phyloP scores from a whole-genome alignment of 2,888 invertebrate genomes.

The Chrysopilus asiliformis region DNA sequence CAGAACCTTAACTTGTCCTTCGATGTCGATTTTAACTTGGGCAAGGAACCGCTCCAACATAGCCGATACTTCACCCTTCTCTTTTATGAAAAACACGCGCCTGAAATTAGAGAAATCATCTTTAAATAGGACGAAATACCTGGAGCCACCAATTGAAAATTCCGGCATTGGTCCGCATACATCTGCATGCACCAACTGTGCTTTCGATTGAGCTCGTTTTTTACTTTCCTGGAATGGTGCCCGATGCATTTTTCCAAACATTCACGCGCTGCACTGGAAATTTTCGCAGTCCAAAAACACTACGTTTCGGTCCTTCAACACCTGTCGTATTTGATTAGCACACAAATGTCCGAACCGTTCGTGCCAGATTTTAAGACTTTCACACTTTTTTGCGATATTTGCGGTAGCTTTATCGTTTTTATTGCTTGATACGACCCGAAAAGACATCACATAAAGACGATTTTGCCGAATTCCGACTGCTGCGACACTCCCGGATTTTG shows the following conservation, averaged over 20 bases:
- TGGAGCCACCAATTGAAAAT: constrained; percentile 14
- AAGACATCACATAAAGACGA: neutral
- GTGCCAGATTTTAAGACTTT: neutral
- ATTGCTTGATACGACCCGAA: neutral
- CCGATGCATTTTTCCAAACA: constrained; percentile 16
- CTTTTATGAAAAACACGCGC: constrained; percentile 8
- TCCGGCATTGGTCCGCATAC: constrained; percentile 17
- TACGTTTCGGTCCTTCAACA: too few species aligned
- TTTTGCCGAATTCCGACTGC: constrained; percentile 3
- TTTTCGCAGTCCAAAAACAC: neutral
- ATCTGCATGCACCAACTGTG: constrained; percentile 18
- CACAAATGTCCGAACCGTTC: neutral
- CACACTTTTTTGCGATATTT: neutral
- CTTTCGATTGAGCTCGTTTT: constrained; percentile 11
- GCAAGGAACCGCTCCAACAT: constrained; percentile 9
- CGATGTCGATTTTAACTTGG: too few species aligned
- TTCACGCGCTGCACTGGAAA: constrained; percentile 16
- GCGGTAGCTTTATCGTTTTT: neutral
- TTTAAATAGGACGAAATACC: constrained; percentile 10
- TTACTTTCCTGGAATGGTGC: constrained; percentile 11
- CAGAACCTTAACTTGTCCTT: constrained; percentile 4
- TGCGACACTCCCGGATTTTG: constrained; percentile 1
- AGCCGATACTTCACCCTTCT: constrained; percentile 8
- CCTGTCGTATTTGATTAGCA: too few species aligned
- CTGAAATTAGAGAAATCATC: constrained; percentile 12